Conservation (phyloP, 1,140 invertebrate genomes). For the Trachymyrmex septentrionalis region DNA sequence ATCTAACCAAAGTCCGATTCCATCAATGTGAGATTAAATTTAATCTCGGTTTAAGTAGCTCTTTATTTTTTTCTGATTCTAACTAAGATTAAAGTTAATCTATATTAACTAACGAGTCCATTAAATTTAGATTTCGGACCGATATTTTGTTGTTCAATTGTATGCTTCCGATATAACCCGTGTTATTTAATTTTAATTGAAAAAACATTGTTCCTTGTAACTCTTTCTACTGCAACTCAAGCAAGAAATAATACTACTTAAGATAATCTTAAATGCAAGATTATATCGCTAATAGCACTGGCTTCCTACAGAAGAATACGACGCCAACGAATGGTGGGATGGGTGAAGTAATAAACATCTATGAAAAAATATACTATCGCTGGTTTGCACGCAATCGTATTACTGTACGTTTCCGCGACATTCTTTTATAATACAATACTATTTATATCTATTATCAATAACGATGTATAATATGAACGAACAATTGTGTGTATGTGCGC, state of each 20-base stretch:
- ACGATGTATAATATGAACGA: neutral
- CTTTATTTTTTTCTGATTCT: too few species aligned
- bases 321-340: neutral
- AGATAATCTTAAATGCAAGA: neutral
- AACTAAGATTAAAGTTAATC: too few species aligned
- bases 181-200: too few species aligned
- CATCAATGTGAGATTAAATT: too few species aligned
- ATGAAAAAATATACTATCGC: constrained; percentile 28
- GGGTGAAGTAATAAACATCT: neutral
- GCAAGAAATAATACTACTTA: neutral
- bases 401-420: neutral
- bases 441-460: neutral
- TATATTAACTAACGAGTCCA: too few species aligned
- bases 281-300: neutral
- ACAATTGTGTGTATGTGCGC: neutral
- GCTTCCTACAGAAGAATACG: neutral
- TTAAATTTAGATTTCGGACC: too few species aligned
- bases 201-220: too few species aligned
- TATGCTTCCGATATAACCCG: too few species aligned
- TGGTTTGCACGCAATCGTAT: neutral
- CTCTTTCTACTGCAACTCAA: too few species aligned
- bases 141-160: too few species aligned
- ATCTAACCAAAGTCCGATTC: too few species aligned
- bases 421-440: neutral
- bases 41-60: too few species aligned